phyloP scores from a whole-genome alignment of 2,113 vertebrate species.

The Diadophis punctatus region DNA sequence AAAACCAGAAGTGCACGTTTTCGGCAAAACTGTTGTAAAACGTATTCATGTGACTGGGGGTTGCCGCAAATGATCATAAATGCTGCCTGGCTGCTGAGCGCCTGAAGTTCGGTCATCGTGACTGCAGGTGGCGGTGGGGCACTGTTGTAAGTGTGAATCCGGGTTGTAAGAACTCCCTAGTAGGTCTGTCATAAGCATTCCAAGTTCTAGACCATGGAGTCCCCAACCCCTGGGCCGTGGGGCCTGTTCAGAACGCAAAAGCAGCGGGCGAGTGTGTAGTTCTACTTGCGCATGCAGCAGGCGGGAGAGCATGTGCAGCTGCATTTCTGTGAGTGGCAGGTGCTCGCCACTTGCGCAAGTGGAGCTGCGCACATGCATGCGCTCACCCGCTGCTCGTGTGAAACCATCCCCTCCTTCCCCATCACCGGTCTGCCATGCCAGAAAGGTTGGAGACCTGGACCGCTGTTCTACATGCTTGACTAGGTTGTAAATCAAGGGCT shows the following conservation, averaged over 20 bases:
- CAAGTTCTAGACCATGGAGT: too few relatives aligned
- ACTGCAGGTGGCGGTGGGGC: neutral
- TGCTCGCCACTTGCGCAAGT: too few relatives aligned
- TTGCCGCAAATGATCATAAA: neutral
- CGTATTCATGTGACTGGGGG: neutral
- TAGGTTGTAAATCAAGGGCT: neutral
- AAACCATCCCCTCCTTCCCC: too few relatives aligned
- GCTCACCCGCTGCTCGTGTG: too few relatives aligned
- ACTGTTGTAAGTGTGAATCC: neutral
- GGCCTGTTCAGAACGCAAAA: too few relatives aligned
- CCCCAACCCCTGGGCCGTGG: too few relatives aligned
- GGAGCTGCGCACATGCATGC: too few relatives aligned
- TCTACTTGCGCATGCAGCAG: too few relatives aligned
- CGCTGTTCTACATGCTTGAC: neutral
- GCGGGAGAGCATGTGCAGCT: rapidly evolving
- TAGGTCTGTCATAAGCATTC: too few relatives aligned
- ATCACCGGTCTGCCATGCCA: neutral
- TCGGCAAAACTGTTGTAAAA: neutral
- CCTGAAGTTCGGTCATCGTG: neutral
- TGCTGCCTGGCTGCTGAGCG: neutral
- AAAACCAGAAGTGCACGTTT: neutral
- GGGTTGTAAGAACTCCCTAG: neutral
- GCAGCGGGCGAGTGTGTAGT: rapidly evolving
- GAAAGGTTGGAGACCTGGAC: neutral
- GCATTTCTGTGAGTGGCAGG: too few relatives aligned